Percentiles rank a stretch among this genome's conserved stretches.
phyloP scores from a whole-genome alignment of 1,140 invertebrate genomes.

The Drosophila triauraria region DNA sequence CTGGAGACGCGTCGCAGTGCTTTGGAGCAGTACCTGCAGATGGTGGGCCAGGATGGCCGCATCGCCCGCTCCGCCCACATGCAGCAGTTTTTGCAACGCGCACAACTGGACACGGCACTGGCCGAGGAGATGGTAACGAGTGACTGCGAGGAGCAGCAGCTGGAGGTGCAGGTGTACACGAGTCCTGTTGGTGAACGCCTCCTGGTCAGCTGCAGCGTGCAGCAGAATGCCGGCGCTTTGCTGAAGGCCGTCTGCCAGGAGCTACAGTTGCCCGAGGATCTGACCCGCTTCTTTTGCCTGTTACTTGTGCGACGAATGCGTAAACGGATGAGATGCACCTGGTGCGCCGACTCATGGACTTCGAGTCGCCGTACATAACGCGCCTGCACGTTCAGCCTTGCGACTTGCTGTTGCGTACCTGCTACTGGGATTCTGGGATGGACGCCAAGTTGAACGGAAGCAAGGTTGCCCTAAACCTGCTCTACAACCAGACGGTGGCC shows the following conservation, averaged over 20 bases:
- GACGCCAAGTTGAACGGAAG: slow-evolving; percentile 93
- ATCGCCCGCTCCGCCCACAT: slow-evolving; percentile 92
- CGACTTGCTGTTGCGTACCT: slow-evolving; percentile 91
- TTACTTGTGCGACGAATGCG: slow-evolving; percentile 93
- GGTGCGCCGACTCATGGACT: slow-evolving; percentile 95
- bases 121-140: slow-evolving; percentile 92
- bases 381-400: slow-evolving; percentile 88
- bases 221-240: slow-evolving; percentile 92
- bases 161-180: slow-evolving; percentile 61
- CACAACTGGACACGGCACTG: slow-evolving; percentile 94
- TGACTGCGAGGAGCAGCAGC: slow-evolving; percentile 63
- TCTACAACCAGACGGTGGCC: slow-evolving; percentile 94
- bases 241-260: slow-evolving; percentile 92
- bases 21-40: slow-evolving; percentile 97
- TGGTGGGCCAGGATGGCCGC: slow-evolving; percentile 94
- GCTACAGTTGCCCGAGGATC: slow-evolving; percentile 91
- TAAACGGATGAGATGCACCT: slow-evolving; percentile 88
- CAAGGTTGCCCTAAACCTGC: slow-evolving; percentile 92
- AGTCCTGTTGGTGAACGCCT: slow-evolving; percentile 93
- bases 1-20: slow-evolving; percentile 94
- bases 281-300: slow-evolving; percentile 94
- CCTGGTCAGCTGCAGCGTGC: slow-evolving; percentile 91
- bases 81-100: slow-evolving; percentile 94
- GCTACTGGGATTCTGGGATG: slow-evolving; percentile 95
- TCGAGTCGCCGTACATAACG: slow-evolving; percentile 98